phyloP scores from a whole-genome alignment of 1,140 invertebrate genomes.

The Ylistrum balloti region DNA sequence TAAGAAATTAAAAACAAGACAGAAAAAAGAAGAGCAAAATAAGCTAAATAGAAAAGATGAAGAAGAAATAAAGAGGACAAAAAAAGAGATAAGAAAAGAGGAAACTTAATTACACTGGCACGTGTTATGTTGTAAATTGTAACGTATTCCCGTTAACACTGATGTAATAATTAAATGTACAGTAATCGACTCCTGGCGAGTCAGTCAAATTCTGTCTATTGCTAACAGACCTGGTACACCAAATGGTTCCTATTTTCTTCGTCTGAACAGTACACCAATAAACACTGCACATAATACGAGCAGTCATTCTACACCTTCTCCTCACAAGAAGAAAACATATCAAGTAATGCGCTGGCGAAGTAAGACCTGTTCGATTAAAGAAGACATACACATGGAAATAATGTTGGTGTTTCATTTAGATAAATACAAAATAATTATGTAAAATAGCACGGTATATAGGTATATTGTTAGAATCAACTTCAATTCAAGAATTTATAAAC shows the following conservation, averaged over 20 bases:
- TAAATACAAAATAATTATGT: too few relatives aligned
- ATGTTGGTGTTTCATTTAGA: too few relatives aligned
- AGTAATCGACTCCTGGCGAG: background rate
- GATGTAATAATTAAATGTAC: background rate
- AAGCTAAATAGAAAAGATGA: too few relatives aligned
- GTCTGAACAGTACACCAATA: background rate
- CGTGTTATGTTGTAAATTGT: background rate
- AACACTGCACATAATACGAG: background rate
- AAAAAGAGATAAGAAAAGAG: too few relatives aligned
- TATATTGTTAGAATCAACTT: too few relatives aligned
- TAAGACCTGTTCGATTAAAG: too few relatives aligned
- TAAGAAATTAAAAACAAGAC: too few relatives aligned
- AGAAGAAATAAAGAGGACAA: too few relatives aligned
- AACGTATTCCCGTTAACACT: background rate
- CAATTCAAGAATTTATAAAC: too few relatives aligned
- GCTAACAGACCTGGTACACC: background rate
- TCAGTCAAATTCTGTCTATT: background rate
- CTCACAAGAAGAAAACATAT: background rate
- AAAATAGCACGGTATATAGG: too few relatives aligned
- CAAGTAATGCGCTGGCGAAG: background rate
- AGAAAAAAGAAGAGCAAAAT: too few relatives aligned
- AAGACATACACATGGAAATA: too few relatives aligned
- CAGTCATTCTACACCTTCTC: background rate
- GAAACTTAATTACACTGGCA: background rate
- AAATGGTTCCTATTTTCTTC: background rate